Percentiles rank a stretch among this genome's conserved stretches.
Evolutionary conservation across 2,797 vertebrate species (phyloP).

Genomic region (Esox masquinongy): DNA sequence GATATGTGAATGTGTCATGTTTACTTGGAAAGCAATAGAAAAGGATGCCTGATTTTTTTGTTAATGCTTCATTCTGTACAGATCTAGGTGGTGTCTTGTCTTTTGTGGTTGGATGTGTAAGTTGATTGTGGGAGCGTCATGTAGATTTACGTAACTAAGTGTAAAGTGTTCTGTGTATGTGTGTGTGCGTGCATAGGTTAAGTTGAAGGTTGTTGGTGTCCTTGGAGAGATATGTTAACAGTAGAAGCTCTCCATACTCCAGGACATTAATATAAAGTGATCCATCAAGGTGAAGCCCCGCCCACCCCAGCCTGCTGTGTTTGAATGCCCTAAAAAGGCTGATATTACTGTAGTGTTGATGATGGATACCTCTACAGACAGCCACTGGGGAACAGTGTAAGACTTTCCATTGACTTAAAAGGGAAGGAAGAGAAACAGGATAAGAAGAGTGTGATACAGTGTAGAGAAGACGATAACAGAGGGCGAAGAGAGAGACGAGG

Average conservation of each 20-base stretch:
- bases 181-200: constrained; percentile 50
- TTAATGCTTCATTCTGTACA: constrained; percentile 17
- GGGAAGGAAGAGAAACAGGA: no score
- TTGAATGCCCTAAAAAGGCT: background rate
- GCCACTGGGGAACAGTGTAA: background rate
- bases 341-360: background rate
- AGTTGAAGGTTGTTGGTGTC: constrained; percentile 46
- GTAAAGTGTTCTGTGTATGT: constrained; percentile 9
- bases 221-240: constrained; percentile 49
- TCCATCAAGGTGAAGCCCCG: constrained; percentile 70
- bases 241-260: constrained; percentile 48
- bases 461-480: constrained; percentile 1
- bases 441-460: no score
- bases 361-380: background rate
- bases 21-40: background rate
- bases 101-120: constrained; percentile 28
- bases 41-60: background rate
- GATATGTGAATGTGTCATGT: constrained; percentile 19
- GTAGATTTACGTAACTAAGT: constrained; percentile 46
- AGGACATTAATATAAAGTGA: constrained; percentile 49
- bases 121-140: constrained; percentile 43
- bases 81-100: background rate
- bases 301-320: constrained; percentile 23
- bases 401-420: background rate
- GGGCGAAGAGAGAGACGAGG: background rate